These are phyloP conservation scores for Drosophila macrospina DNA, from an alignment of 2,888 invertebrate species.

Conservation along the genomic window DNA sequence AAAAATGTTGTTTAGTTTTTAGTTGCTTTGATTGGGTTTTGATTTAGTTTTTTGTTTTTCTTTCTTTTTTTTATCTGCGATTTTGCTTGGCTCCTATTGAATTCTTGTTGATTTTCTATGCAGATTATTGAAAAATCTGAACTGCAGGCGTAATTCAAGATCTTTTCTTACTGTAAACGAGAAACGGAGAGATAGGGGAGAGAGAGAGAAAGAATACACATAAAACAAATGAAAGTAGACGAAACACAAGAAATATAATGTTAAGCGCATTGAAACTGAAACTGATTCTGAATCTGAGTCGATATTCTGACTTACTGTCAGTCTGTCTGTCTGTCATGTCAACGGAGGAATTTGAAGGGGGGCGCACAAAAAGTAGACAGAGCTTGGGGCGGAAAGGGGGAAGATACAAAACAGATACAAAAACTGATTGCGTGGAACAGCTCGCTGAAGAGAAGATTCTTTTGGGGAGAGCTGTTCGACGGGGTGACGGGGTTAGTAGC, in stretches of 20 bases:
- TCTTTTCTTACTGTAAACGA: slow-evolving; percentile 94
- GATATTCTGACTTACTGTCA: slow-evolving; percentile 9
- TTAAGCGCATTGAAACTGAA: slow-evolving; percentile 42
- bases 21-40: slow-evolving; percentile 59
- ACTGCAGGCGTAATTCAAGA: slow-evolving; percentile 97
- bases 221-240: slow-evolving; percentile 60
- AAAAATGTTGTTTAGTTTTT: slow-evolving; percentile 70
- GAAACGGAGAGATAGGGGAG: slow-evolving; percentile 73
- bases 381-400: slow-evolving; percentile 8
- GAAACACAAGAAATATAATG: slow-evolving; percentile 48
- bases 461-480: slow-evolving; percentile 36
- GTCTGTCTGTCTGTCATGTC: slow-evolving; percentile 38
- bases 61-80: slow-evolving; percentile 39
- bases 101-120: slow-evolving; percentile 95
- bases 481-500: slow-evolving; percentile 63
- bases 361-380: slow-evolving; percentile 43
- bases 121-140: slow-evolving; percentile 97
- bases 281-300: slow-evolving; percentile 9
- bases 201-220: slow-evolving; percentile 64
- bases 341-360: slow-evolving; percentile 16
- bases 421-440: slow-evolving; percentile 35
- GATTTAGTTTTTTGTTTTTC: slow-evolving; percentile 34
- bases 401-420: slow-evolving; percentile 42
- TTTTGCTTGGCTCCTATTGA: slow-evolving; percentile 87
- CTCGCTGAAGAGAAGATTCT: slow-evolving; percentile 41